Conservation (phyloP, 2,797 vertebrate species). For the Esox lucius region DNA sequence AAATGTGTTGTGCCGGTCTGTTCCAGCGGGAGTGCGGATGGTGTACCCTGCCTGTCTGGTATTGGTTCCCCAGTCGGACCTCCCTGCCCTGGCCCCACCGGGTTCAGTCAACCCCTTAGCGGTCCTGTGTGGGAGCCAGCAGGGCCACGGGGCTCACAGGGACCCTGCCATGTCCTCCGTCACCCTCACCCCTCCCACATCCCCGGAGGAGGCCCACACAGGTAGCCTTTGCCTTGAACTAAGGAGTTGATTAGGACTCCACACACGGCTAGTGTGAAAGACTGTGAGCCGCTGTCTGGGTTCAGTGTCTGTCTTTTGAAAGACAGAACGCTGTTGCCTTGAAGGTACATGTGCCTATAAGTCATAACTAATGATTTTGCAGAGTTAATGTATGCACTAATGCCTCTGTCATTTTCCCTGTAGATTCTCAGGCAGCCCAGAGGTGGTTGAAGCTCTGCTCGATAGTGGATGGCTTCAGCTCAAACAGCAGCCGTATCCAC, state of each 20-base stretch:
- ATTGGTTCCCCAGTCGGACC: slow-evolving; percentile 88
- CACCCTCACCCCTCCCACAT: slow-evolving; percentile 91
- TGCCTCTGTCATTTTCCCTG: neutral
- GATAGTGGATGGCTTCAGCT: slow-evolving; percentile 84
- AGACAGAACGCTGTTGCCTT: neutral
- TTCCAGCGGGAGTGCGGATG: slow-evolving; percentile 90
- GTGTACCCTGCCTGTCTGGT: slow-evolving; percentile 93
- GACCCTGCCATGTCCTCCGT: slow-evolving; percentile 94
- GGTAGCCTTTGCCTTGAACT: slow-evolving; percentile 63
- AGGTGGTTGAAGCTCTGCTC: slow-evolving; percentile 90
- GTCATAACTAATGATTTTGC: neutral
- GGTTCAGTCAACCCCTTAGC: slow-evolving; percentile 84
- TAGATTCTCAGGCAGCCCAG: slow-evolving; percentile 88
- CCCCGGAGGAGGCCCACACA: slow-evolving; percentile 91
- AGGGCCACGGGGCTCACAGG: slow-evolving; percentile 88
- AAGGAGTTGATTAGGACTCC: neutral
- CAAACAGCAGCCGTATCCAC: slow-evolving; percentile 86
- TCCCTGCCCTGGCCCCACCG: slow-evolving; percentile 80
- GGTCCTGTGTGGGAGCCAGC: slow-evolving; percentile 85
- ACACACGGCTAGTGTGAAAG: neutral
- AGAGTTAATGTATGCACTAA: neutral
- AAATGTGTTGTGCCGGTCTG: slow-evolving; percentile 17
- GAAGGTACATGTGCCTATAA: neutral
- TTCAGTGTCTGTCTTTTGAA: neutral
- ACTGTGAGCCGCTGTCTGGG: neutral